Base-by-base conservation (phyloP, 2,888 invertebrate genomes). In the Plutella xylostella region DNA sequence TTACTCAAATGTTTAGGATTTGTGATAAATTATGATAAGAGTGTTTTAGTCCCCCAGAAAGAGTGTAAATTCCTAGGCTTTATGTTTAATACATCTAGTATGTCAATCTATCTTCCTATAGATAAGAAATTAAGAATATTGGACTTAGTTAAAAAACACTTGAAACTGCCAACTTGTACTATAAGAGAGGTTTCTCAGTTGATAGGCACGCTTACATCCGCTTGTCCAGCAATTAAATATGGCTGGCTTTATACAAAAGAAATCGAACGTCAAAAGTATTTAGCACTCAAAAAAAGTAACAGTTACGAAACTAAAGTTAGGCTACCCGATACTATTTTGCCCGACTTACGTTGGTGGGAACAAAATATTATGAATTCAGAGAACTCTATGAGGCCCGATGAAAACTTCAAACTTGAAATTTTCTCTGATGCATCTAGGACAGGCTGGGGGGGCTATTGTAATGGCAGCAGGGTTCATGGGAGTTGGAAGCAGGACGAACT, bases 21-120 rank as follows among this genome's bases (percentile, higher is more conserved):
- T 17, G 25, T 45, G 12, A 34, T 45, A 14, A 45, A 45, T 41
- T 22, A 38, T n/a, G 35, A 40, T n/a, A 45, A 45, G 31, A 40
- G 39, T 25, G 25, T n/a, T 17, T 30, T 45, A 5, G 31, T n/a
- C 21, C 45, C 45, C 5, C 15, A 19, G 3, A 30, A 41, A 40
- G 25, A 2, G 3, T 33, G 38, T 19, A 40, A 14, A 17, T 45
- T 34, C 21, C 25, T 45, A 39, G 45, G 45, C 11, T 41, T 45
- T 34, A 41, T 41, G 9, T 45, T 17, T 41, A 14, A 41, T 34
- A 41, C 45, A n/a, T 3, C 17, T 21, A 12, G 33, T 11, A 33
- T 45, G 33, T 18, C 40, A 14, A 40, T 45, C 2, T 14, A 6
- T n/a, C 20, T 45, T 4, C 41, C 45, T 15, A 14, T 3, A 15